Evolutionary conservation across 1,140 invertebrate genomes (phyloP).

Genomic region (Nasonia longicornis): DNA sequence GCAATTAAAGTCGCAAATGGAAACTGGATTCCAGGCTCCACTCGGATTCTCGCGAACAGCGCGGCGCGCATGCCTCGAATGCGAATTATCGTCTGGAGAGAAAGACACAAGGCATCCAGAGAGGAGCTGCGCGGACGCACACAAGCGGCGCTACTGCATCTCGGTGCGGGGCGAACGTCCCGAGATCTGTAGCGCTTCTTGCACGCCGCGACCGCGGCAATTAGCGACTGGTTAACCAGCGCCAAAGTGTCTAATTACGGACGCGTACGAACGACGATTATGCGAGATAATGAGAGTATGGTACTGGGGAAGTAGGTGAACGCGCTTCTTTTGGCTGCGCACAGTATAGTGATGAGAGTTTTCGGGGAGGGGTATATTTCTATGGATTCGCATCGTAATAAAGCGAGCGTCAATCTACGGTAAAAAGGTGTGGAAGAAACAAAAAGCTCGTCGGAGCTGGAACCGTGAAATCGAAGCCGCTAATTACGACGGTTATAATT

Average conservation of each 20-base stretch:
- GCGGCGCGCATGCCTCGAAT: conserved; percentile 40
- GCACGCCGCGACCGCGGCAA: not conserved
- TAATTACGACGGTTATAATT: not conserved
- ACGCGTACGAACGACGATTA: conserved; percentile 25
- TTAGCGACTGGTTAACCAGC: conserved; percentile 48
- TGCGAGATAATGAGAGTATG: conserved; percentile 32
- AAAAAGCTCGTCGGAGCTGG: not conserved
- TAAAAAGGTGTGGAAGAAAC: not conserved
- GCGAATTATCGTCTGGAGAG: conserved; percentile 23
- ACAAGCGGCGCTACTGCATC: not conserved
- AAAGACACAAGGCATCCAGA: not conserved
- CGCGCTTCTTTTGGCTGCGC: not conserved
- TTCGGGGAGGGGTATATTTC: no score
- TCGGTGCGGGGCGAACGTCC: not conserved
- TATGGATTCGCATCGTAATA: no score
- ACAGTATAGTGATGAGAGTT: no score
- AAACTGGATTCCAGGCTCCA: conserved; percentile 49
- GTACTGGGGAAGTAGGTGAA: conserved; percentile 42
- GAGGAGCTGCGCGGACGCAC: not conserved
- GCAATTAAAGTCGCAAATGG: conserved; percentile 55
- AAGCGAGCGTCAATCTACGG: not conserved
- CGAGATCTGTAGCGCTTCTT: not conserved
- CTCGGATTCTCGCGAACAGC: conserved; percentile 39
- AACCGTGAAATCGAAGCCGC: not conserved
- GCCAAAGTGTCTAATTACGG: conserved; percentile 43